Evolutionary conservation across 2,797 vertebrate species (phyloP), one percentile per base, ranked within the genome.

Genomic region (Helicolenus hilgendorfi): DNA sequence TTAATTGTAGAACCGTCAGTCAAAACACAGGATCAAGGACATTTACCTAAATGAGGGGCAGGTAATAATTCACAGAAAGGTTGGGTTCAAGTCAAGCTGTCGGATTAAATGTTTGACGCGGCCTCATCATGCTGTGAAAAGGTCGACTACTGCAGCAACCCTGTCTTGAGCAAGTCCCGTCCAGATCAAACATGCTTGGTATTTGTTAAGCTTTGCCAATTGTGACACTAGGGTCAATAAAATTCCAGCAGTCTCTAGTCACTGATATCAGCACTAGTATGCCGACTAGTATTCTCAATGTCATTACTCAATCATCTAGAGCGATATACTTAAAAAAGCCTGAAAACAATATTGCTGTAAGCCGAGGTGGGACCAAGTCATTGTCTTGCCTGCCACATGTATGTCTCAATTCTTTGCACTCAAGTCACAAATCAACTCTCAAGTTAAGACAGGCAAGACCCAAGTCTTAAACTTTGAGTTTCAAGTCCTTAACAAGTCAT

Each of bases 191-290:
- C 38, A 75, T 7, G 22, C 18, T 4, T 38, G 7, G 71, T 49
- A 72, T 91, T 80, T 74, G 55, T 64, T 49, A 77, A 79, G 33
- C 5, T 56, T 58, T 24, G 27, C 35, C 65, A 36, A 45, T 24
- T 69, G 80, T 72, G 29, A 68, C 68, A 84, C 31, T 3, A 31
- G 68, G 74, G 74, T 77, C 81, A 85, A 70, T 76, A 38, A 38
- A 5, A 56, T 53, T 59, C 31, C 38, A 36, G 49, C 58, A 38
- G n/a, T 31, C 35, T 49, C 26, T 20, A 14, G 33, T 53, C 58
- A 18, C 68, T 60, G 33, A 20, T 33, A 36, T 35, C 53, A 60
- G 1, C 0, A n/a, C 53, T 8, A n/a, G 22, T 26, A 36, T 6
- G 29, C 6, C 24, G 26, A 41, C 22, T n/a, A n/a, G n/a, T n/a